Conservation (phyloP, 2,113 vertebrate genomes). For the Pterocles orientalis region DNA sequence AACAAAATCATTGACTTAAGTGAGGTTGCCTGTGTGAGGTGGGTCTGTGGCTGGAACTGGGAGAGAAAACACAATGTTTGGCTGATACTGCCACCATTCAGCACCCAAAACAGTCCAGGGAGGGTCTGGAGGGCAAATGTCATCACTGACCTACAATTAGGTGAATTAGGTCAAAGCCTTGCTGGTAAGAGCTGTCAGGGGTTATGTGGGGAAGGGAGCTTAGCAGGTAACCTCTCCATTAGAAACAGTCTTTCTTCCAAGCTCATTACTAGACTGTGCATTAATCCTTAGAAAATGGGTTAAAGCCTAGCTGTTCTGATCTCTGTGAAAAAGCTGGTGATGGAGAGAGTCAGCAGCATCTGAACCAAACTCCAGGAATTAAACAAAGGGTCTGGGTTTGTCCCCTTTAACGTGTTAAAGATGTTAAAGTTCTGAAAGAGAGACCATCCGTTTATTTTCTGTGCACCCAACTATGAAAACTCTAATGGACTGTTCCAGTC, state of each 20-base stretch:
- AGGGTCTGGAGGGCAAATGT: background rate
- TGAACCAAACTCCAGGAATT: background rate
- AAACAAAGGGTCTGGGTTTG: background rate
- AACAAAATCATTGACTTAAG: background rate
- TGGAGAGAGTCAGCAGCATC: background rate
- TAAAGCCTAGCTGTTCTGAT: background rate
- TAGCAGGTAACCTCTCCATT: background rate
- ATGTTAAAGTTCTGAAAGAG: background rate
- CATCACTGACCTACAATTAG: background rate
- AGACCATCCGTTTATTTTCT: background rate
- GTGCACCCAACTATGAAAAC: background rate
- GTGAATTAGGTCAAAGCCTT: background rate
- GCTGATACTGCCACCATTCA: background rate
- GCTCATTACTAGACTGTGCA: background rate
- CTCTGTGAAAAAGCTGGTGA: background rate
- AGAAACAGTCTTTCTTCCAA: background rate
- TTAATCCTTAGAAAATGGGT: background rate
- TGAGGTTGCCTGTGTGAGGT: background rate
- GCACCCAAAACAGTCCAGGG: background rate
- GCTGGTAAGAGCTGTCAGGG: background rate
- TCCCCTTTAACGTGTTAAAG: background rate
- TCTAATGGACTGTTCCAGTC: background rate
- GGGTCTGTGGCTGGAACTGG: background rate
- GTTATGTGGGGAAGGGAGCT: background rate
- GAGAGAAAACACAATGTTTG: background rate